Conservation (phyloP, 2,113 vertebrate genomes). For the Leucoraja erinaceus region DNA sequence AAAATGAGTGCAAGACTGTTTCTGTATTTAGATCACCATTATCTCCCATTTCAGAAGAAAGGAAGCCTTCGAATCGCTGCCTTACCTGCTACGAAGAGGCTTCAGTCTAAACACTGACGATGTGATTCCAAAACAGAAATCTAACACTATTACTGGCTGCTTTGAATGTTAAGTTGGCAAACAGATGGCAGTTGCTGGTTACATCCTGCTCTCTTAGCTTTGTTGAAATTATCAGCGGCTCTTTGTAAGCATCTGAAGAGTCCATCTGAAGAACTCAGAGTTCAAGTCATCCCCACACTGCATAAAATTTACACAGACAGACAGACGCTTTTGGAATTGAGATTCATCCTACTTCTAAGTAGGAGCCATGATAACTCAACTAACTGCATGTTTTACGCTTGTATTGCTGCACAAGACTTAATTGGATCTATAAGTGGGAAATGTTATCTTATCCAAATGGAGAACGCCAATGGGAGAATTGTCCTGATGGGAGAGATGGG, state of each 20-base stretch:
- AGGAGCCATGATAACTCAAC: background rate
- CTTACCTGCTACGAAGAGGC: background rate
- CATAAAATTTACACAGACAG: background rate
- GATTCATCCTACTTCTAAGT: background rate
- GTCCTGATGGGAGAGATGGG: too few relatives aligned
- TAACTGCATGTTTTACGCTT: background rate
- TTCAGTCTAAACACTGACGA: conserved; percentile 5
- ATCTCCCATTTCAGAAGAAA: background rate
- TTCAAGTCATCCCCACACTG: too few relatives aligned
- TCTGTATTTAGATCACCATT: background rate
- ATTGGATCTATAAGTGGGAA: background rate
- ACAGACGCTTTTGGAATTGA: background rate
- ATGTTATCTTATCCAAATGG: background rate
- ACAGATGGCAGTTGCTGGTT: background rate
- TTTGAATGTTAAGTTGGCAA: background rate
- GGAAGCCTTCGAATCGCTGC: background rate
- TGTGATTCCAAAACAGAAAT: background rate
- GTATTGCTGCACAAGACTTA: background rate
- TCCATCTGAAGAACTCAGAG: background rate
- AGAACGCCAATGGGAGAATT: background rate
- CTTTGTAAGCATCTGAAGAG: background rate
- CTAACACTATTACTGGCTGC: background rate
- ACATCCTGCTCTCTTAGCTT: background rate
- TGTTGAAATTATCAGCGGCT: background rate
- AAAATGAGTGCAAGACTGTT: conserved; percentile 3